Base-by-base conservation (phyloP, 2,113 vertebrate genomes). In the Lamprologus speciosus region DNA sequence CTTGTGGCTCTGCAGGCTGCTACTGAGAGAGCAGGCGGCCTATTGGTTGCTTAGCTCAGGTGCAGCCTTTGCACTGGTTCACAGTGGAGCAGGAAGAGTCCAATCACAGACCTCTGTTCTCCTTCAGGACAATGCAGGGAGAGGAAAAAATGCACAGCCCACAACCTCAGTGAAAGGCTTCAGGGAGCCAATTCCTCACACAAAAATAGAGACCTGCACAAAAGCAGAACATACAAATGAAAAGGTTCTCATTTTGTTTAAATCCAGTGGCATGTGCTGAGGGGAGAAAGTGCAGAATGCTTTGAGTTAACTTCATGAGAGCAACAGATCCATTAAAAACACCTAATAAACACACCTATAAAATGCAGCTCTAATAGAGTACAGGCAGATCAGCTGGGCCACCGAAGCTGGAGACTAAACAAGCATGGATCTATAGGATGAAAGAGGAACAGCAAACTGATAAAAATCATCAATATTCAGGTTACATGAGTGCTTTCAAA, bases 31-130 rank as follows among this genome's bases (percentile, higher is more conserved):
- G 45, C 81, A 40, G 53, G 12, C 58, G 4, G 28, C 85, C 70
- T 11, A 95, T 94, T 95, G 92, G 94, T 33, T 86, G 84, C 73
- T 63, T 1, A 4, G 10, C 83, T 95, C 93, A 95, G 94, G 94
- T 94, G 90, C 86, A 87, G 85, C 82, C 26, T 13, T 47, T 35
- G 19, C 83, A 91, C 82, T 91, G 88, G 85, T 80, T 26, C 70
- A 65, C 60, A 88, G 45, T 40, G 50, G 63, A 84, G 82, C 84
- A 70, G 82, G 31, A 60, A 42, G 14, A 19, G 11, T 33, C 94
- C 94, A 94, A 92, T 94, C 92, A 90, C 55, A 89, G 63, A 26
- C 21, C 10, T 4, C 54, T 58, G 55, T 79, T 81, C 33, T 65
- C 60, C 73, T 37, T 28, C 70, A 81, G 47, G 53, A 40, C 50